phyloP scores from a whole-genome alignment of 2,797 vertebrate species.

The Macropus fuliginosus region DNA sequence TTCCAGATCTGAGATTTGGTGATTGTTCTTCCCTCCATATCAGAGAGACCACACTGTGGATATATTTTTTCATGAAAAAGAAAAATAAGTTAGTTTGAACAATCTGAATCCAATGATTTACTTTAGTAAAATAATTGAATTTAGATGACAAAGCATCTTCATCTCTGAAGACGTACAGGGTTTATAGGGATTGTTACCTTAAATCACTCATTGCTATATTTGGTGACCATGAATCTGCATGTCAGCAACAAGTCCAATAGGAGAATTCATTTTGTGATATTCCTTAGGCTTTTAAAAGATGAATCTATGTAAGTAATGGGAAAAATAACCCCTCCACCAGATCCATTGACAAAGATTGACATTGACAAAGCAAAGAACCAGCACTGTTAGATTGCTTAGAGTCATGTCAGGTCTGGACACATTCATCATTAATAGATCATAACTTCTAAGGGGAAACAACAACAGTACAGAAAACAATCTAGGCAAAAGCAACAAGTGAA shows the following conservation, averaged over 20 bases:
- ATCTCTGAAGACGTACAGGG: not conserved
- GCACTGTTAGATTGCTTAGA: slow-evolving; percentile 46
- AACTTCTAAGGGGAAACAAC: not conserved
- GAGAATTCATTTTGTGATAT: slow-evolving; percentile 60
- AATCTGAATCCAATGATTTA: not conserved
- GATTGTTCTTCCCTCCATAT: not conserved
- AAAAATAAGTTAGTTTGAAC: not conserved
- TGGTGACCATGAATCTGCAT: not conserved
- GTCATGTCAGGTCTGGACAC: not conserved
- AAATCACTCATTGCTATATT: not conserved
- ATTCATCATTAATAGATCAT: slow-evolving; percentile 73
- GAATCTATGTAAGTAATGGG: slow-evolving; percentile 36
- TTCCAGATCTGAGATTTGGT: not conserved
- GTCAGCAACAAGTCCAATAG: slow-evolving; percentile 45
- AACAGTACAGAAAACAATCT: not conserved
- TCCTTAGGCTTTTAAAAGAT: slow-evolving; percentile 71
- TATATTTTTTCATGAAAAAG: not conserved
- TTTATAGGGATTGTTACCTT: not conserved
- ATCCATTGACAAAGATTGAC: slow-evolving; percentile 33
- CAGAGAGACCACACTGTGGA: not conserved
- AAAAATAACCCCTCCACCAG: slow-evolving; percentile 1
- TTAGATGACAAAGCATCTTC: not conserved
- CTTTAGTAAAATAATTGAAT: not conserved
- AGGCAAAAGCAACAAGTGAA: slow-evolving; percentile 14
- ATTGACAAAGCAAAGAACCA: slow-evolving; percentile 45